These are phyloP conservation scores for Hetaerina titia DNA, from an alignment of 2,888 invertebrate species.

Conservation along the genomic window DNA sequence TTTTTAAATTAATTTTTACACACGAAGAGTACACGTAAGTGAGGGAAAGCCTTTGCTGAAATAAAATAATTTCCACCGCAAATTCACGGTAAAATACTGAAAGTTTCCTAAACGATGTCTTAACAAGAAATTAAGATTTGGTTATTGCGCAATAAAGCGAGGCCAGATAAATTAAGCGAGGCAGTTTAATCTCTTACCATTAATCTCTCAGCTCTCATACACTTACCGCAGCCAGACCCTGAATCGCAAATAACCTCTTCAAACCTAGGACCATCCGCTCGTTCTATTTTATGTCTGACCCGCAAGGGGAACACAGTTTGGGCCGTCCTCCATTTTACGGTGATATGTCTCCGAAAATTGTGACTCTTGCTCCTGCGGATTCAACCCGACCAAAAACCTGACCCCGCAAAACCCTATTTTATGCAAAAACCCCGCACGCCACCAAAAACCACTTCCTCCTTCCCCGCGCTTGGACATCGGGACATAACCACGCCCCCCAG, in stretches of 20 bases:
- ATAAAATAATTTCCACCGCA: neutral
- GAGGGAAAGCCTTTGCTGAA: neutral
- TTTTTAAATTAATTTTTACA: neutral
- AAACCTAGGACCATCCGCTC: constrained; percentile 6
- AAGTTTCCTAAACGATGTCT: constrained; percentile 2
- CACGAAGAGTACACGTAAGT: neutral
- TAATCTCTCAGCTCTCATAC: constrained; percentile 32
- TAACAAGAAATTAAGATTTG: constrained; percentile 31
- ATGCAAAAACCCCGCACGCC: neutral
- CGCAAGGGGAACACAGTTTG: constrained; percentile 44
- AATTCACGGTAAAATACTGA: neutral
- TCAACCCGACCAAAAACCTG: constrained; percentile 45
- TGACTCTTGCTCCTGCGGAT: constrained; percentile 42
- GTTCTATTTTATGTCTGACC: constrained; percentile 31
- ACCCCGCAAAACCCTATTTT: constrained; percentile 40
- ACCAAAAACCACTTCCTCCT: constrained; percentile 34
- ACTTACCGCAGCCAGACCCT: constrained; percentile 7
- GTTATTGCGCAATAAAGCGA: constrained; percentile 27
- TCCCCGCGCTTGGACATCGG: neutral
- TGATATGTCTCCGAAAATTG: constrained; percentile 44
- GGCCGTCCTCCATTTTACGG: constrained; percentile 42
- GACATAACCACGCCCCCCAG: neutral
- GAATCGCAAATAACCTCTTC: constrained; percentile 42
- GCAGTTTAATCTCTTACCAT: neutral
- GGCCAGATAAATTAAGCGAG: neutral